Percentiles rank a stretch among this genome's conserved stretches.
These are phyloP conservation scores for Sitophilus oryzae DNA, from an alignment of 1,140 invertebrate species.

Conservation along the genomic window DNA sequence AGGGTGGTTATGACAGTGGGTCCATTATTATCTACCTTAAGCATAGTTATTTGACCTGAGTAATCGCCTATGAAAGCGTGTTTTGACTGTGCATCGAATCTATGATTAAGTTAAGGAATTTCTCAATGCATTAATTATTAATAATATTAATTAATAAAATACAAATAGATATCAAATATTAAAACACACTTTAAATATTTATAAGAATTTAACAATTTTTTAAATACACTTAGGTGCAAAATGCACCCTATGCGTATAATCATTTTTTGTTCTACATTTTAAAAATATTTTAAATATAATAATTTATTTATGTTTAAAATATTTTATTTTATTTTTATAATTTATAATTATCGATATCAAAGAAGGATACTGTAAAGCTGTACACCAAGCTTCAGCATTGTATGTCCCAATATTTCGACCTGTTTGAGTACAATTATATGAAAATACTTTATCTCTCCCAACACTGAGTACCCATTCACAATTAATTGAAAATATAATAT, in stretches of 20 bases:
- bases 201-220: too few species aligned
- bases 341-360: not conserved
- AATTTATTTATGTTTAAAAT: too few species aligned
- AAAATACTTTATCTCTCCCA: slow-evolving; percentile 89
- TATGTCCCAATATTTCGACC: slow-evolving; percentile 78
- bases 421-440: slow-evolving; percentile 89
- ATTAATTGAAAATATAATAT: slow-evolving; percentile 71
- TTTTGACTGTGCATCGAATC: slow-evolving; percentile 90
- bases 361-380: slow-evolving; percentile 83
- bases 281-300: too few species aligned
- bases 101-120: slow-evolving; percentile 51
- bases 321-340: too few species aligned
- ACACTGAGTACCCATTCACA: slow-evolving; percentile 89
- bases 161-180: too few species aligned
- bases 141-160: too few species aligned
- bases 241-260: too few species aligned
- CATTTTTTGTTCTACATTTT: too few species aligned
- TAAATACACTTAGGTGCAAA: too few species aligned
- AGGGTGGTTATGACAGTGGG: slow-evolving; percentile 80
- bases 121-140: too few species aligned
- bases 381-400: slow-evolving; percentile 83
- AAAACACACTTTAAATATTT: too few species aligned
- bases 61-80: slow-evolving; percentile 97
- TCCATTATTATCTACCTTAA: slow-evolving; percentile 77
- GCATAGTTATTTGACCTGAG: slow-evolving; percentile 91